Evolutionary conservation across 2,888 invertebrate genomes (phyloP), one percentile per base, ranked within the genome.

Genomic region (Gonocerus acuteangulatus): DNA sequence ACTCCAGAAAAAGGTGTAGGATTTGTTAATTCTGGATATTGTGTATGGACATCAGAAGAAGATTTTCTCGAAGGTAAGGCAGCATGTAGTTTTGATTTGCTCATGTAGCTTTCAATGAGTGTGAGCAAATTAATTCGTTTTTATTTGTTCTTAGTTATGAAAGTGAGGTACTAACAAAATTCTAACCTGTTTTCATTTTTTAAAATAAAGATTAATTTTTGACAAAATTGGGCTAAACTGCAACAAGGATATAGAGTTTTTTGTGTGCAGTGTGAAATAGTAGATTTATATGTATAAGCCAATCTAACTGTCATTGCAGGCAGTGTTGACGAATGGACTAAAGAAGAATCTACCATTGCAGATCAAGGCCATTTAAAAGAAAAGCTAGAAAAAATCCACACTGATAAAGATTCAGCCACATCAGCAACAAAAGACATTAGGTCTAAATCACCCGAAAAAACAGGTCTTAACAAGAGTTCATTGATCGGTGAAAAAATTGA

Each of bases 11-110:
- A 62, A n/a, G 62, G 60, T 23, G 34, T 52, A 42, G 60, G 54
- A 45, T 51, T 60, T 13, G 66, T 61, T 13, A 66, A 65, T 62
- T 63, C 65, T 32, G 67, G 68, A 32, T 68, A 68, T 61, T 68
- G 68, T 47, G 63, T 65, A 16, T 68, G 68, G 68, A 62, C 67
- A 27, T 64, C 54, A 15, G 62, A 60, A 18, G 62, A 62, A 36
- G 60, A 60, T 32, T 54, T 59, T 52, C 56, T 62, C 45, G 60
- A 60, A 64, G 63, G 62, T 63, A 66, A 65, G 64, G 36, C 42
- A 61, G 65, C 65, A 64, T 64, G 64, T 48, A 21, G 44, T 64
- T 62, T 49, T 54, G 15, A 21, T 39, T 39, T 39, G 49, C 51
- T 62, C 21, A 45, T 51, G 36, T 54, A 48, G 15, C 18, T 57